Percentiles rank a stretch among this genome's conserved stretches.
phyloP scores from a whole-genome alignment of 2,113 vertebrate genomes.

The Hippocampus abdominalis region DNA sequence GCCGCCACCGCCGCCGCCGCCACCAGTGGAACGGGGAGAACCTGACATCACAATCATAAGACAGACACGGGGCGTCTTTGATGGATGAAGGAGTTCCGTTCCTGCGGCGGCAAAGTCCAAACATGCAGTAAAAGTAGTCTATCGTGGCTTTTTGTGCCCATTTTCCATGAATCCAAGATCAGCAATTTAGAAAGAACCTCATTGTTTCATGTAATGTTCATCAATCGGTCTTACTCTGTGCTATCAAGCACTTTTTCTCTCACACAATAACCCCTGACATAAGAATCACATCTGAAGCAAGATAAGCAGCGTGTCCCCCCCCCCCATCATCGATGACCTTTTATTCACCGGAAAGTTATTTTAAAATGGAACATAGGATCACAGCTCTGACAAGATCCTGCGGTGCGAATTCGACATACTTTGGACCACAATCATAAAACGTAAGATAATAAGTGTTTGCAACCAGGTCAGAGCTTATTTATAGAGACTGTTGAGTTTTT shows the following conservation, averaged over 20 bases:
- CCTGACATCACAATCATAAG: neutral
- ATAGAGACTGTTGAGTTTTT: neutral
- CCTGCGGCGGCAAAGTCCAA: too few relatives aligned
- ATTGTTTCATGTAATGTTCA: too few relatives aligned
- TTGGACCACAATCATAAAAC: neutral
- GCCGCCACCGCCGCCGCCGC: too few relatives aligned
- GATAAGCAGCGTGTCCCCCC: neutral
- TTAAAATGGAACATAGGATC: neutral
- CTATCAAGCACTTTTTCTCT: too few relatives aligned
- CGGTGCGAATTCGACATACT: neutral
- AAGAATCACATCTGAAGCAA: neutral
- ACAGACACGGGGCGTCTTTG: too few relatives aligned
- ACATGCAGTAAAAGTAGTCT: too few relatives aligned
- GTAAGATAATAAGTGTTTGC: neutral
- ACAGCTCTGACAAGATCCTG: constrained; percentile 6
- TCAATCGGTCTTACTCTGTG: too few relatives aligned
- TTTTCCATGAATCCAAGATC: too few relatives aligned
- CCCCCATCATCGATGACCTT: neutral
- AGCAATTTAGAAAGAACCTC: too few relatives aligned
- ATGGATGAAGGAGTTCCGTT: too few relatives aligned
- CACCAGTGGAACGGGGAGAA: neutral
- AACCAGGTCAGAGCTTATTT: neutral
- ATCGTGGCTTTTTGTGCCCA: too few relatives aligned
- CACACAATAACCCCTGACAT: too few relatives aligned
- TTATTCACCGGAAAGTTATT: neutral